Percentiles rank a stretch among this genome's conserved stretches.
These are phyloP conservation scores for Labroides dimidiatus DNA, from an alignment of 2,797 vertebrate genomes.

Conservation along the genomic window DNA sequence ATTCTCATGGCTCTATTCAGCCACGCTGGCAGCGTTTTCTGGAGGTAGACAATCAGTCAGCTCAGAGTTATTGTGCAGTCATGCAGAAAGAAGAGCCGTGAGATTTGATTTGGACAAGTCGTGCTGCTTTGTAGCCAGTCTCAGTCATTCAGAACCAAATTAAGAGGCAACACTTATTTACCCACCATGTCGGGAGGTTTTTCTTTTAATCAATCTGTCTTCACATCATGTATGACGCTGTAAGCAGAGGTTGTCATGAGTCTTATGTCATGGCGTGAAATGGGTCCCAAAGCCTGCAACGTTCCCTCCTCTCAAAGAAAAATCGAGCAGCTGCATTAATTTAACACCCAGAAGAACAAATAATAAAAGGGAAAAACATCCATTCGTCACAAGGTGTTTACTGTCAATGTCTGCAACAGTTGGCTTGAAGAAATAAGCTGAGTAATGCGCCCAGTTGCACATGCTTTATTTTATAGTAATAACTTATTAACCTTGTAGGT, in stretches of 20 bases:
- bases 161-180: conserved; percentile 70
- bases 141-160: conserved; percentile 72
- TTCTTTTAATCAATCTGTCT: too few species aligned
- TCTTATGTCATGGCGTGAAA: too few species aligned
- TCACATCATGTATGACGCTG: not conserved
- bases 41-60: conserved; percentile 71
- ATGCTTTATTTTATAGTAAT: conserved; percentile 76
- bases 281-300: not conserved
- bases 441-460: conserved; percentile 49
- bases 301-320: not conserved
- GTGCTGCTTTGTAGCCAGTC: conserved; percentile 68
- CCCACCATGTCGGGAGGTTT: conserved; percentile 43
- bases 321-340: conserved; percentile 1
- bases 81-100: conserved; percentile 67
- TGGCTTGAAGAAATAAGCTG: conserved; percentile 30
- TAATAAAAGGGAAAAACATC: conserved; percentile 1
- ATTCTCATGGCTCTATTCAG: conserved; percentile 63
- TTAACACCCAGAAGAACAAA: not conserved
- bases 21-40: conserved; percentile 61
- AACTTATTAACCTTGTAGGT: conserved; percentile 81
- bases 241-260: too few species aligned
- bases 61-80: conserved; percentile 78
- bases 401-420: conserved; percentile 49
- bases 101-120: conserved; percentile 76
- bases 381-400: conserved; percentile 60